phyloP scores from a whole-genome alignment of 2,888 invertebrate species.

The Netelia fuscicornis region DNA sequence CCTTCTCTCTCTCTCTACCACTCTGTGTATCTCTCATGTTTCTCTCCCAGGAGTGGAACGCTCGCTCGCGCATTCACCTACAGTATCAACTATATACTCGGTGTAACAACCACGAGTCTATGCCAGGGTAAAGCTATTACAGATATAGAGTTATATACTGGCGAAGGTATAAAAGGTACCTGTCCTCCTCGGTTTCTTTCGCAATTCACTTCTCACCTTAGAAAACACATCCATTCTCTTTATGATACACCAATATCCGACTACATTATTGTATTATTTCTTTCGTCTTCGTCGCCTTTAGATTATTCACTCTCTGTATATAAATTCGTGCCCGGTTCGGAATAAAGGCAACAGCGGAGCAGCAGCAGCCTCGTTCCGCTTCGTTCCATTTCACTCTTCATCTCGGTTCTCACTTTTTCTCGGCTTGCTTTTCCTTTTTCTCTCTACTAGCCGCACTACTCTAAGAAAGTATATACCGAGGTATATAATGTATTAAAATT shows the following conservation, averaged over 20 bases:
- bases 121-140: background rate
- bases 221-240: slow-evolving; percentile 57
- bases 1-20: slow-evolving; percentile 22
- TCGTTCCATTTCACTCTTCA: slow-evolving; percentile 68
- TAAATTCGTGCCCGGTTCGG: background rate
- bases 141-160: slow-evolving; percentile 26
- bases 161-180: slow-evolving; percentile 56
- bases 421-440: slow-evolving; percentile 15
- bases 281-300: background rate
- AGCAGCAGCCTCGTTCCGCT: slow-evolving; percentile 54
- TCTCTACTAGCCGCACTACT: background rate
- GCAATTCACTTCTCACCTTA: slow-evolving; percentile 60
- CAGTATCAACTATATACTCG: background rate
- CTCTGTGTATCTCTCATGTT: slow-evolving; percentile 15
- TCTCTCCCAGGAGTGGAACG: slow-evolving; percentile 31
- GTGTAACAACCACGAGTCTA: background rate
- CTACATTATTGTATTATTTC: slow-evolving; percentile 1
- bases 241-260: slow-evolving; percentile 24
- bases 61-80: slow-evolving; percentile 57
- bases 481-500: slow-evolving; percentile 13
- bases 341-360: slow-evolving; percentile 4
- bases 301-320: background rate
- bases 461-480: background rate
- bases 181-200: slow-evolving; percentile 61
- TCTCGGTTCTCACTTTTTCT: slow-evolving; percentile 55